Evolutionary conservation across 1,140 invertebrate species (phyloP).

Genomic region (Bombus balteatus): DNA sequence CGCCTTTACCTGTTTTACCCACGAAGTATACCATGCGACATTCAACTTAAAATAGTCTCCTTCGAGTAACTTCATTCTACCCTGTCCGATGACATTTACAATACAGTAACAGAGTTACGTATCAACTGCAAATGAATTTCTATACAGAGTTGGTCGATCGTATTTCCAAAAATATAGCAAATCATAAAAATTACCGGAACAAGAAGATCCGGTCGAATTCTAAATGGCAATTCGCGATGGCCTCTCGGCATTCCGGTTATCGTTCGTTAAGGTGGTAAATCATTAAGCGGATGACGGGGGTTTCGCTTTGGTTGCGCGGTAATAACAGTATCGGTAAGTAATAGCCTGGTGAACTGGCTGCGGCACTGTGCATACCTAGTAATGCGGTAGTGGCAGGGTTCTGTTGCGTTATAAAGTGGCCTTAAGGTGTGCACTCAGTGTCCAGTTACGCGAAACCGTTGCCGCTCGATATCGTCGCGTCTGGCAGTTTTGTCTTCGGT

Average conservation of each 20-base stretch:
- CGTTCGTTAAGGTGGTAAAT: conserved; percentile 32
- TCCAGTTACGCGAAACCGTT: conserved; percentile 26
- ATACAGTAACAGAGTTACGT: too few relatives aligned
- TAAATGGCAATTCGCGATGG: neutral
- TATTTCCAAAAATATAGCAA: neutral
- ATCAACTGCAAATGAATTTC: neutral
- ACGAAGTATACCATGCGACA: neutral
- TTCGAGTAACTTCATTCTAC: neutral
- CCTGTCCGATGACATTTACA: too few relatives aligned
- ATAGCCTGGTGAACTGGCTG: conserved; percentile 28
- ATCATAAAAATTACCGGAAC: neutral
- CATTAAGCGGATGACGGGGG: neutral
- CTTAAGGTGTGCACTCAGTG: conserved; percentile 41
- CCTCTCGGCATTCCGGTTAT: neutral
- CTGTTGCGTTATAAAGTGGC: conserved; percentile 26
- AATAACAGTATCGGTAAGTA: conserved; percentile 48
- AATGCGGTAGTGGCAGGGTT: conserved; percentile 28
- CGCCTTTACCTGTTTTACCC: conserved; percentile 16
- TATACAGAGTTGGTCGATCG: neutral
- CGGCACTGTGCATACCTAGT: neutral
- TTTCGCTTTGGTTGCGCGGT: conserved; percentile 4
- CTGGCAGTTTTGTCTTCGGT: conserved; percentile 22
- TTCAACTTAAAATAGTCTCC: neutral
- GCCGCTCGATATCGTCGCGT: conserved; percentile 32
- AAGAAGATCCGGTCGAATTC: neutral